A percentile compares a stretch with the other conserved stretches of the same genome.
Evolutionary conservation across 2,113 vertebrate species (phyloP).

Genomic region (Charadrius vociferus): DNA sequence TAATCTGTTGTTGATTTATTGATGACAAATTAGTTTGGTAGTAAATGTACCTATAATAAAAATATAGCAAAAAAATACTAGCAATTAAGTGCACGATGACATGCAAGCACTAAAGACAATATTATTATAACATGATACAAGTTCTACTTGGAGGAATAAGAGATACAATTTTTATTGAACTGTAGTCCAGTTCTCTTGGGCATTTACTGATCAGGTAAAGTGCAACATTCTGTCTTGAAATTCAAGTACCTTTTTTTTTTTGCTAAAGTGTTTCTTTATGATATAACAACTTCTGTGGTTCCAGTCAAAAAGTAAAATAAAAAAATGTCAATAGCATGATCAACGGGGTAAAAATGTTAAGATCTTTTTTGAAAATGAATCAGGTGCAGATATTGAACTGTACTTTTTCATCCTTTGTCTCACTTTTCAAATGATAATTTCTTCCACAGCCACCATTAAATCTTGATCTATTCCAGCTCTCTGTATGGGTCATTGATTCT

Average conservation of each 20-base stretch:
- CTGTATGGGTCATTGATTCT: constrained; percentile 82
- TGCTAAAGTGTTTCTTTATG: neutral
- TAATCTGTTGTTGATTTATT: neutral
- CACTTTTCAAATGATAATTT: constrained; percentile 78
- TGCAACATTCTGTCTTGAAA: neutral
- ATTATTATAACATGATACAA: neutral
- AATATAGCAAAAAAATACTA: neutral
- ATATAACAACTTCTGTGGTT: neutral
- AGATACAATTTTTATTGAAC: neutral
- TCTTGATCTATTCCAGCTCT: constrained; percentile 82
- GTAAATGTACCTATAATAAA: neutral
- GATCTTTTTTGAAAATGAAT: constrained; percentile 6
- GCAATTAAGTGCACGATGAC: neutral
- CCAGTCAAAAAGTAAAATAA: neutral
- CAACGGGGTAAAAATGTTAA: constrained; percentile 10
- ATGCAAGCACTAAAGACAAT: neutral
- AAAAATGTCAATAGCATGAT: constrained; percentile 6
- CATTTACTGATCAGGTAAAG: neutral
- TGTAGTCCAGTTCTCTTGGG: neutral
- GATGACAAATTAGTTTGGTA: neutral
- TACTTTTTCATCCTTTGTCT: constrained; percentile 73
- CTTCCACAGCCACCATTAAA: constrained; percentile 79
- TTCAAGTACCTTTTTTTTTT: neutral
- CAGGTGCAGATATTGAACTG: constrained; percentile 54
- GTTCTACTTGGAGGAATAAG: neutral